Evolutionary conservation across 2,797 vertebrate genomes (phyloP).

Genomic region (Clarias platycephalus): DNA sequence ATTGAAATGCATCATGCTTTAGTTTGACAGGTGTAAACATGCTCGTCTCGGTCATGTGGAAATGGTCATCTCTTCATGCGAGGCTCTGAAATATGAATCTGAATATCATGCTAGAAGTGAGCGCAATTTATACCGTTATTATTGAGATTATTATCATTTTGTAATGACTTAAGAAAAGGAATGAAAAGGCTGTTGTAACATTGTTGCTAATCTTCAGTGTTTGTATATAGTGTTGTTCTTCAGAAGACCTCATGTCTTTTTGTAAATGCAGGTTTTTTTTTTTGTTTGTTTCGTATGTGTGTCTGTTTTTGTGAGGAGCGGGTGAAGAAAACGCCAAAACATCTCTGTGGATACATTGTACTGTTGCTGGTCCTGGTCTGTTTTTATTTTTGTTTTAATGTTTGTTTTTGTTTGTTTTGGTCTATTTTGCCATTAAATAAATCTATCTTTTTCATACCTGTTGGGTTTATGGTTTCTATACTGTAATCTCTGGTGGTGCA

Average conservation of each 20-base stretch:
- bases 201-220: constrained; percentile 89
- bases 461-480: constrained; percentile 55
- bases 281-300: constrained; percentile 41
- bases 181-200: constrained; percentile 85
- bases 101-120: constrained; percentile 79
- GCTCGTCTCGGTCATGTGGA: not conserved
- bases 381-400: constrained; percentile 63
- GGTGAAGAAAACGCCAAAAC: constrained; percentile 67
- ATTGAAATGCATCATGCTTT: constrained; percentile 15
- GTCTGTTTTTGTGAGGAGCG: constrained; percentile 64
- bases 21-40: constrained; percentile 4
- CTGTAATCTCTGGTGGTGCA: not conserved
- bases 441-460: constrained; percentile 97
- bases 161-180: constrained; percentile 83
- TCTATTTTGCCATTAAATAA: constrained; percentile 99
- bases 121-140: constrained; percentile 78
- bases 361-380: constrained; percentile 74
- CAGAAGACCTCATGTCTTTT: constrained; percentile 64
- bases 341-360: constrained; percentile 73
- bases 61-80: constrained; percentile 60
- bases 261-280: constrained; percentile 85
- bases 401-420: constrained; percentile 72
- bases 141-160: constrained; percentile 73
- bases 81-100: constrained; percentile 64
- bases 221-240: constrained; percentile 89